phyloP scores from a whole-genome alignment of 2,113 vertebrate genomes.

The Platichthys stellatus region DNA sequence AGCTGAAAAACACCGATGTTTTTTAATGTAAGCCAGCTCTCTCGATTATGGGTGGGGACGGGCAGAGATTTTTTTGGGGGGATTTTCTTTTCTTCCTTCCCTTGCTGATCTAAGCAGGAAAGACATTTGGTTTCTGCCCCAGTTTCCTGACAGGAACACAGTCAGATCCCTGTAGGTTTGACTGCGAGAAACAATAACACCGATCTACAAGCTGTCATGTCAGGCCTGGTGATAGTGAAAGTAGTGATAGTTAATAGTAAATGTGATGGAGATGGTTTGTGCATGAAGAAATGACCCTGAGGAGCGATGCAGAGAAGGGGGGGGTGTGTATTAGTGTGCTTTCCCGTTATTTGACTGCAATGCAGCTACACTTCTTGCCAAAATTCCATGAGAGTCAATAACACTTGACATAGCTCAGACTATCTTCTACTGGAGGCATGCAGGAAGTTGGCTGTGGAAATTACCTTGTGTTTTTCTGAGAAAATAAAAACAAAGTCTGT shows the following conservation, averaged over 20 bases:
- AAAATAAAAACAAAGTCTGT: neutral
- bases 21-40: conserved; percentile 48
- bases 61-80: conserved; percentile 22
- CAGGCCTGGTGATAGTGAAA: neutral
- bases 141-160: conserved; percentile 79
- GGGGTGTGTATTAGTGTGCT: conserved; percentile 15
- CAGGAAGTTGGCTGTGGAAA: conserved; percentile 63
- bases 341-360: conserved; percentile 68
- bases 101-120: conserved; percentile 83
- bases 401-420: conserved; percentile 58
- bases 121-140: conserved; percentile 72
- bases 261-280: conserved; percentile 5
- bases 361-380: conserved; percentile 72
- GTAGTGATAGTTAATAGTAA: neutral
- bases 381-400: conserved; percentile 69
- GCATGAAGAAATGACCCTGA: neutral
- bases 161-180: conserved; percentile 60
- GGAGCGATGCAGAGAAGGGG: conserved; percentile 18
- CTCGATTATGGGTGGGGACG: conserved; percentile 60
- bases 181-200: conserved; percentile 40
- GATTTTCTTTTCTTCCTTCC: conserved; percentile 51
- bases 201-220: conserved; percentile 19
- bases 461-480: neutral
- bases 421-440: conserved; percentile 44
- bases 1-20: conserved; percentile 14